Conservation (phyloP, 2,888 invertebrate genomes). For the Taphrorychus bicolor region DNA sequence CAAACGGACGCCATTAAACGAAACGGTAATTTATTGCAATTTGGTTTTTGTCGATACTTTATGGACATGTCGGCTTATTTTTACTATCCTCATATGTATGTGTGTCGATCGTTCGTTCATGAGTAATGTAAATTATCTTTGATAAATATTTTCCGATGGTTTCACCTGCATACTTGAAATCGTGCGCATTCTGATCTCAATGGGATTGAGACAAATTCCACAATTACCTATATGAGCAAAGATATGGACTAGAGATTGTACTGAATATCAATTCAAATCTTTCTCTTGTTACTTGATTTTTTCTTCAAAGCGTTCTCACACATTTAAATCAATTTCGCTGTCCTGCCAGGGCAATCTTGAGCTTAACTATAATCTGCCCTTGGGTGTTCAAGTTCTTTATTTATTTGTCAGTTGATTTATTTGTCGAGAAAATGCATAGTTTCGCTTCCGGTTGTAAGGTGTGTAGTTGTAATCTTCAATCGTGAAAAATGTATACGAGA, state of each 20-base stretch:
- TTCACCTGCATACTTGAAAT: not conserved
- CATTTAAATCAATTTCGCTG: slow-evolving; percentile 1
- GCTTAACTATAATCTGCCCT: slow-evolving; percentile 6
- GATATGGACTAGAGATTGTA: no score
- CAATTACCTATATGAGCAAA: no score
- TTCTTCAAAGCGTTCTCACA: not conserved
- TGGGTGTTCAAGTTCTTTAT: not conserved
- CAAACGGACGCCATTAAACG: slow-evolving; percentile 10
- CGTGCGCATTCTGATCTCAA: not conserved
- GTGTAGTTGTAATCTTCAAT: not conserved
- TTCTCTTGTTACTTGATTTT: not conserved
- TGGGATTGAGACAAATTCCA: no score
- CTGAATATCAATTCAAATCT: not conserved
- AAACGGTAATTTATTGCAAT: slow-evolving; percentile 16
- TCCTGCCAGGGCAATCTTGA: not conserved
- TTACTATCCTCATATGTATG: not conserved
- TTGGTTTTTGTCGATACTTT: slow-evolving; percentile 3
- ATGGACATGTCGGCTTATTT: not conserved
- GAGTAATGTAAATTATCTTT: not conserved
- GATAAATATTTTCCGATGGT: no score
- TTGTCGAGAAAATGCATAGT: not conserved
- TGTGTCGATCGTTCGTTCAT: not conserved
- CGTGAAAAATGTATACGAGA: not conserved
- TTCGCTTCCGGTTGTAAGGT: slow-evolving; percentile 3
- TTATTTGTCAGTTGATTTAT: not conserved